Evolutionary conservation across 2,797 vertebrate species (phyloP).

Genomic region (Hypotaenidia okinawae): DNA sequence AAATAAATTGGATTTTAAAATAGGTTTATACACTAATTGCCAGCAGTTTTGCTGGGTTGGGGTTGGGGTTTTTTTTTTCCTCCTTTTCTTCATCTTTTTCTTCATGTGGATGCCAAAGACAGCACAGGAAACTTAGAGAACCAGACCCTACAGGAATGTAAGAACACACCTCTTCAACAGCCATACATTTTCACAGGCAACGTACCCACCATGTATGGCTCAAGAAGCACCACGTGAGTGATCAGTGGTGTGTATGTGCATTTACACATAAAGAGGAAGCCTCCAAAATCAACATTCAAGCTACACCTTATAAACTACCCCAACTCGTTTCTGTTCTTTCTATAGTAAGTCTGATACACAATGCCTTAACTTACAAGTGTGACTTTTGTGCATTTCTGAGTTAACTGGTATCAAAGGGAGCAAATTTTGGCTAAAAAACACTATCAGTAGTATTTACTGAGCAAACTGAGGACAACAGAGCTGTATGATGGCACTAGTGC

Average conservation of each 20-base stretch:
- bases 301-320: constrained; percentile 6
- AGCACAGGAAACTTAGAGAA: constrained; percentile 46
- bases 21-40: constrained; percentile 2
- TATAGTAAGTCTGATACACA: not conserved
- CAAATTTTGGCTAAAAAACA: not conserved
- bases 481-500: not conserved
- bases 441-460: not conserved
- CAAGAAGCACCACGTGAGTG: not conserved
- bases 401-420: constrained; percentile 2
- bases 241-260: not conserved
- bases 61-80: not conserved
- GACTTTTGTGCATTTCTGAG: not conserved
- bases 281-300: constrained; percentile 53
- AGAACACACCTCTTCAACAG: constrained; percentile 28
- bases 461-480: not conserved
- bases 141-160: constrained; percentile 25
- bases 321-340: not conserved
- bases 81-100: constrained; percentile 18
- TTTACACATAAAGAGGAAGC: not conserved
- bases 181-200: not conserved
- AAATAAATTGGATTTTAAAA: constrained; percentile 41
- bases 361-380: not conserved
- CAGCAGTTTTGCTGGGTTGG: not conserved
- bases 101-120: constrained; percentile 54
- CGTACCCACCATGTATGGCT: not conserved